Conservation (phyloP, 2,113 vertebrate genomes). For the Halcyon malimbica region DNA sequence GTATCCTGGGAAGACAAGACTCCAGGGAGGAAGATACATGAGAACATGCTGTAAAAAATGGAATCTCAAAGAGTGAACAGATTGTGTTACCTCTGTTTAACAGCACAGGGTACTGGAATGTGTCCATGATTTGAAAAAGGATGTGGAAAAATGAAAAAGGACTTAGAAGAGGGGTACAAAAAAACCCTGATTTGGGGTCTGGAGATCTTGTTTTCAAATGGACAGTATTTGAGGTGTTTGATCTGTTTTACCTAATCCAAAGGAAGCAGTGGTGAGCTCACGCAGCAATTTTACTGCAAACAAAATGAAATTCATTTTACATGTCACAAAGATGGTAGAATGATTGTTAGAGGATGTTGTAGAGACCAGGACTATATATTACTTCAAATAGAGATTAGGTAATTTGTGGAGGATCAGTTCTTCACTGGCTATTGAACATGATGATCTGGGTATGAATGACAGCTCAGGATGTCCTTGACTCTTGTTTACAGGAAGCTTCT, state of each 20-base stretch:
- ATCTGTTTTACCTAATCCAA: not conserved
- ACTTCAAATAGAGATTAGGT: not conserved
- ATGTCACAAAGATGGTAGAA: rapidly evolving
- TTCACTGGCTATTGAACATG: not conserved
- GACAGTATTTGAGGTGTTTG: not conserved
- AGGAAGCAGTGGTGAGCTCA: not conserved
- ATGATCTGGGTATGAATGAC: not conserved
- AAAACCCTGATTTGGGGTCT: not conserved
- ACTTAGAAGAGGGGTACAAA: not conserved
- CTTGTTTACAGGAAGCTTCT: not conserved
- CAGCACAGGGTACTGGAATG: slow-evolving; percentile 4
- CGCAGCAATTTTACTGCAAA: not conserved
- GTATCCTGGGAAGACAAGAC: slow-evolving; percentile 2
- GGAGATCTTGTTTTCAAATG: not conserved
- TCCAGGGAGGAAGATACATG: not conserved
- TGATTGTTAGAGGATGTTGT: not conserved
- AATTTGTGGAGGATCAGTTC: not conserved
- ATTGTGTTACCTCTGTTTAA: slow-evolving; percentile 50
- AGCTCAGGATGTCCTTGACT: not conserved
- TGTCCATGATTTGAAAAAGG: not conserved
- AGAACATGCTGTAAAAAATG: not conserved
- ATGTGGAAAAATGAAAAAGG: slow-evolving; percentile 10
- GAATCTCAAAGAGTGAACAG: not conserved
- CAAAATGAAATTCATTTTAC: not conserved
- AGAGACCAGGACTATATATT: not conserved